Conservation (phyloP, 2,113 vertebrate genomes). For the Ailuropoda melanoleuca region DNA sequence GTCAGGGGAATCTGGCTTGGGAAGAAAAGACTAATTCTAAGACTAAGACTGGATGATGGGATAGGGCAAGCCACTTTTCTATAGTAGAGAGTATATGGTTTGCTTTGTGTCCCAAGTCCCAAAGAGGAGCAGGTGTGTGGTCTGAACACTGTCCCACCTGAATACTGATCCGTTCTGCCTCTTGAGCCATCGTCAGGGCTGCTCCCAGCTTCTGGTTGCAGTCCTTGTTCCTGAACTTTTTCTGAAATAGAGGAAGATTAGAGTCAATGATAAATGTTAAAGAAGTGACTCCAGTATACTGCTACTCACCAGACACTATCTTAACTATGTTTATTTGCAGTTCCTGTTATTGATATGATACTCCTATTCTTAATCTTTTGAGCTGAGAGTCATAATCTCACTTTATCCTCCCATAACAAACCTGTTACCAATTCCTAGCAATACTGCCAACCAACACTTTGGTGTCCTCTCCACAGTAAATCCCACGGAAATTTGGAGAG, state of each 20-base stretch:
- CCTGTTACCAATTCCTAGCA: not conserved
- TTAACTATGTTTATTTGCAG: not conserved
- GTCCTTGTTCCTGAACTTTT: constrained; percentile 66
- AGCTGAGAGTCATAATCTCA: not conserved
- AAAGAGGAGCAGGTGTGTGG: not conserved
- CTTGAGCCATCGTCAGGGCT: constrained; percentile 75
- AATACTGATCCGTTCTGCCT: constrained; percentile 70
- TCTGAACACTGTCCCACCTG: constrained; percentile 61
- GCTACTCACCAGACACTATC: not conserved
- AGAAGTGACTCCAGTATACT: not conserved
- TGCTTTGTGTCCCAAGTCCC: not conserved
- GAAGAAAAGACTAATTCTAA: constrained; percentile 24
- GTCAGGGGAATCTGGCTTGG: not conserved
- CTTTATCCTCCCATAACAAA: not conserved
- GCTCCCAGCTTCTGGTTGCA: constrained; percentile 61
- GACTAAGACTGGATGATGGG: not conserved
- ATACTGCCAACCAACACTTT: constrained; percentile 38
- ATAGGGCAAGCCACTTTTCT: not conserved
- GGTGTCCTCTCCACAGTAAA: not conserved
- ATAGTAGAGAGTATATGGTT: not conserved
- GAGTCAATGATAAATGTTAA: constrained; percentile 25
- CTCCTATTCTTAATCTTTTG: not conserved
- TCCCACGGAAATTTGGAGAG: not conserved
- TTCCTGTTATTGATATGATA: not conserved
- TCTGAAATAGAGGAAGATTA: constrained; percentile 68